These are phyloP conservation scores for Danio aesculapii DNA, from an alignment of 2,797 vertebrate species.

Conservation along the genomic window DNA sequence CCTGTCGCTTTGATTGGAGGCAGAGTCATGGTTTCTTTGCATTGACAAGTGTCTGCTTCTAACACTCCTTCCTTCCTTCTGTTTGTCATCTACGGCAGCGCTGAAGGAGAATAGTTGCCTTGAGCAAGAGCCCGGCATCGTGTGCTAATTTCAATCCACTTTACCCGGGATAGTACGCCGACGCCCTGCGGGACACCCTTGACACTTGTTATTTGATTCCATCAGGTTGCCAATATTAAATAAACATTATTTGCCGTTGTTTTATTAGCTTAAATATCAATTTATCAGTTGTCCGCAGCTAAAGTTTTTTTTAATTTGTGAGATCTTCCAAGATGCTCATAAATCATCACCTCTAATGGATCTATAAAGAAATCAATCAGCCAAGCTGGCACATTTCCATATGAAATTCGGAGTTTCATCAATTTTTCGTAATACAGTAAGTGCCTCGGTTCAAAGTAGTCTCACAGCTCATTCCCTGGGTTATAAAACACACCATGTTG, in stretches of 20 bases:
- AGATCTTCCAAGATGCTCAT: conserved; percentile 31
- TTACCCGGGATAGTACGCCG: background rate
- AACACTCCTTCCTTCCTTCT: conserved; percentile 25
- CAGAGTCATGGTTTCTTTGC: conserved; percentile 38
- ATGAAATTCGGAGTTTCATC: conserved; percentile 45
- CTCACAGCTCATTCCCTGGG: conserved; percentile 38
- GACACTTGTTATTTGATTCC: conserved; percentile 31
- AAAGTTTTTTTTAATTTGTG: conserved; percentile 23
- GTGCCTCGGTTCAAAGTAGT: conserved; percentile 44
- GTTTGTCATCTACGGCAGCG: conserved; percentile 4
- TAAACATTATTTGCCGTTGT: conserved; percentile 40
- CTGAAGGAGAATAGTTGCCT: conserved; percentile 43
- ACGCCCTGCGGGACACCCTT: background rate
- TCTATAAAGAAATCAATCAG: conserved; percentile 50
- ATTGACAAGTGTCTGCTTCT: conserved; percentile 48
- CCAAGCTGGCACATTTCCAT: conserved; percentile 39
- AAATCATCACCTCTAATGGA: conserved; percentile 47
- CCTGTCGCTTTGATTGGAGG: conserved; percentile 38
- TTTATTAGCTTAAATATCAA: conserved; percentile 30
- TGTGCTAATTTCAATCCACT: conserved; percentile 13
- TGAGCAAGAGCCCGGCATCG: conserved; percentile 17
- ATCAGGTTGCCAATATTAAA: conserved; percentile 32
- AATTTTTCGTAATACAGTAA: conserved; percentile 55
- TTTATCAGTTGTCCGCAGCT: conserved; percentile 5
- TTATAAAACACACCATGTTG: conserved; percentile 59